Percentiles rank a stretch among this genome's conserved stretches.
These are phyloP conservation scores for Syrmaticus mikado DNA, from an alignment of 2,113 vertebrate genomes.

Conservation along the genomic window DNA sequence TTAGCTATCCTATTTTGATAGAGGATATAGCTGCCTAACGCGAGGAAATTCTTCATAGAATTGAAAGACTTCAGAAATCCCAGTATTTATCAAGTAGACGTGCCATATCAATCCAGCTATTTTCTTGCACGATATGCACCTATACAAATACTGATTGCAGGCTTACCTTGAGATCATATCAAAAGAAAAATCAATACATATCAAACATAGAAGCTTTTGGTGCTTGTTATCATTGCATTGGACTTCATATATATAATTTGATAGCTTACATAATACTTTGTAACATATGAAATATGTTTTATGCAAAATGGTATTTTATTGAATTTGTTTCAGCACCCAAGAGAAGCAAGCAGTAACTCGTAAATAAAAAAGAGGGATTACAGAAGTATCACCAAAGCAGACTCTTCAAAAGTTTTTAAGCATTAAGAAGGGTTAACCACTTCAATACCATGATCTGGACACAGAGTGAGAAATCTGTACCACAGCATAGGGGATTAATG, in stretches of 20 bases:
- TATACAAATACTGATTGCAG: neutral
- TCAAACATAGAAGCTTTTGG: neutral
- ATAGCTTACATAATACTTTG: neutral
- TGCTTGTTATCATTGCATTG: neutral
- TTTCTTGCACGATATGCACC: too few species aligned
- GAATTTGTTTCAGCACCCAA: neutral
- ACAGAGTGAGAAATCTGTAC: neutral
- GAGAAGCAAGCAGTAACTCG: neutral
- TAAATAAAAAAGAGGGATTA: neutral
- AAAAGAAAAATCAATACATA: neutral
- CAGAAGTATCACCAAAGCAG: neutral
- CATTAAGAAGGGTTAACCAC: neutral
- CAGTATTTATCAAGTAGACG: neutral
- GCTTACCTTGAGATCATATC: neutral
- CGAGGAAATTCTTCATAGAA: neutral
- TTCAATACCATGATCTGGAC: neutral
- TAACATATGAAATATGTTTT: neutral
- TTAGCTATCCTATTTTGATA: neutral
- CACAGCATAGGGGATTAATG: neutral
- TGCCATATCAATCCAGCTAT: neutral
- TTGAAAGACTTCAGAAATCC: neutral
- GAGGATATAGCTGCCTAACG: neutral
- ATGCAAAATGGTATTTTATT: neutral
- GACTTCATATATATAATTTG: neutral
- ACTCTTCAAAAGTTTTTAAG: neutral